phyloP scores from a whole-genome alignment of 2,888 invertebrate species.

The Octodonta nipae region DNA sequence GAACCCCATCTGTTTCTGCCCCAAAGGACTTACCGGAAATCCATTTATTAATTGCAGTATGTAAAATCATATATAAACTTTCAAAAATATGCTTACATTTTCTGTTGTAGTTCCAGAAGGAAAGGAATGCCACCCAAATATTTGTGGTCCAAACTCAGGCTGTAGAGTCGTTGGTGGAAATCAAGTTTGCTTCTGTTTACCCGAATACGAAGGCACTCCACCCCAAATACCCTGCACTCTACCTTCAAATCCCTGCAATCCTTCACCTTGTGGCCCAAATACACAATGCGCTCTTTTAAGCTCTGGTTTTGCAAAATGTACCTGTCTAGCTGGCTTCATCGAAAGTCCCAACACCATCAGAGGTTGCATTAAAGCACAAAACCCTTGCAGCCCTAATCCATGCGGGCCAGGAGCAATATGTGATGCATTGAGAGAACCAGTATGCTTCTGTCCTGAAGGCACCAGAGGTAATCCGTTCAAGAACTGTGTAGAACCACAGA shows the following conservation, averaged over 20 bases:
- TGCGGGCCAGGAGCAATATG: slow-evolving; percentile 69
- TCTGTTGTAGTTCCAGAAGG: slow-evolving; percentile 68
- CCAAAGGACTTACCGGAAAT: slow-evolving; percentile 79
- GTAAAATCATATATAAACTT: too few species aligned
- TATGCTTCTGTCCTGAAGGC: slow-evolving; percentile 76
- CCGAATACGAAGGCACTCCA: slow-evolving; percentile 76
- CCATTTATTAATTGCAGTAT: slow-evolving; percentile 82
- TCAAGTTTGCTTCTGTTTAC: slow-evolving; percentile 75
- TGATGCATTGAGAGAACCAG: slow-evolving; percentile 62
- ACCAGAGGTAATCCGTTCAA: slow-evolving; percentile 73
- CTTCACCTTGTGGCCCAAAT: slow-evolving; percentile 78
- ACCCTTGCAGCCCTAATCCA: slow-evolving; percentile 71
- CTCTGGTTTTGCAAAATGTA: slow-evolving; percentile 77
- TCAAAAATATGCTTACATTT: too few species aligned
- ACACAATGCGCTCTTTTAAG: slow-evolving; percentile 66
- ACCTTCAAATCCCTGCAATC: slow-evolving; percentile 66
- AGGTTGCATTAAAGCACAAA: slow-evolving; percentile 65
- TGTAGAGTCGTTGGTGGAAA: slow-evolving; percentile 62
- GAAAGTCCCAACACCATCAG: slow-evolving; percentile 80
- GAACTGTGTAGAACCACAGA: slow-evolving; percentile 50
- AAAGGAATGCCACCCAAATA: slow-evolving; percentile 67
- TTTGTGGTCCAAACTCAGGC: slow-evolving; percentile 72
- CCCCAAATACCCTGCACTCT: slow-evolving; percentile 56
- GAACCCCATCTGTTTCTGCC: slow-evolving; percentile 78
- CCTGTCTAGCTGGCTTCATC: slow-evolving; percentile 66